Evolutionary conservation across 2,797 vertebrate genomes (phyloP), one percentile per base, ranked within the genome.

Genomic region (Choloepus didactylus): DNA sequence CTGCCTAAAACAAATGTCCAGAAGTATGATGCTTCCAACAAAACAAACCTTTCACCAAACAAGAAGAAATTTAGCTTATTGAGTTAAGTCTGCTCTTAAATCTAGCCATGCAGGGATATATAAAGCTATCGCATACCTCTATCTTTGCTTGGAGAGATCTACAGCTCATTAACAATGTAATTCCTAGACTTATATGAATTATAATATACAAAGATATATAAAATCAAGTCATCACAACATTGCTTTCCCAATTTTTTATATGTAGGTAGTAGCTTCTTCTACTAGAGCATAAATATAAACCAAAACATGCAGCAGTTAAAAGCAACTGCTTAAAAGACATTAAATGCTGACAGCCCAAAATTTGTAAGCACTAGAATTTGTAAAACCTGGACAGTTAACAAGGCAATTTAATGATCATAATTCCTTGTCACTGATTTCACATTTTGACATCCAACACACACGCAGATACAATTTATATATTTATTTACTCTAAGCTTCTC

Each of bases 11-110:
- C 98, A 97, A 97, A 96, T 98, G 98, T 99, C 99, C 96, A 98
- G 97, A 97, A 97, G 98, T 95, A 98, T 93, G 97, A 97, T 97
- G 97, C 97, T 98, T 98, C 97, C 98, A 98, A 98, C 98, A 98
- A 99, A 99, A 99, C 98, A 99, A 99, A 99, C 97, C 97, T 99
- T 98, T 98, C 96, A 95, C 97, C 98, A 98, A 98, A 98, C 97
- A 98, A 98, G 98, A 99, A 99, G 98, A 99, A 98, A 98, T 98
- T 97, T 97, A 98, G 98, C 95, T 97, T 23, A 95, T 91, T 92
- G 97, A 98, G 98, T 98, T 98, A 97, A 96, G 98, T 96, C 97
- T 97, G 98, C 99, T 98, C 98, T 98, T 99, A 98, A 98, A 98
- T 98, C 97, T 92, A 98, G 94, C 82, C 95, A 81, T 79, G 94